Evolutionary conservation across 2,797 vertebrate genomes (phyloP).

Genomic region (Aeoliscus strigatus): DNA sequence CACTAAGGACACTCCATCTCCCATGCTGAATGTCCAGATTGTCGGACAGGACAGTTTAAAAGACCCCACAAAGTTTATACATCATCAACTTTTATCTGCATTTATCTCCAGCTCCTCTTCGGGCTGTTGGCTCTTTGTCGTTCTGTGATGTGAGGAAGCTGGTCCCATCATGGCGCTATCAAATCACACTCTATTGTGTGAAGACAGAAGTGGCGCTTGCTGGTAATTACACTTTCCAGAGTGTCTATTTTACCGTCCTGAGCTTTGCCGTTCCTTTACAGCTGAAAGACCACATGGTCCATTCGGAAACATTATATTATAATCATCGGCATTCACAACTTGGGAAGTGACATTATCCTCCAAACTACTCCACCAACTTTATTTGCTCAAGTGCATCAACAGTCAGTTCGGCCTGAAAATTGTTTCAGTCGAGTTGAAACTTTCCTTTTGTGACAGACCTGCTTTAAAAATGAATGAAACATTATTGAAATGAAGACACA

Average conservation of each 20-base stretch:
- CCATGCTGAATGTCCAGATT: too few relatives aligned
- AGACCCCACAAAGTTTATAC: too few relatives aligned
- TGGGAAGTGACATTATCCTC: too few relatives aligned
- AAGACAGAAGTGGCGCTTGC: conserved; percentile 17
- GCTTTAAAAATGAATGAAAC: conserved; percentile 56
- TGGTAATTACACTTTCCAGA: conserved; percentile 56
- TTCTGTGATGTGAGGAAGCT: conserved; percentile 22
- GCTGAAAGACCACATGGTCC: conserved; percentile 61
- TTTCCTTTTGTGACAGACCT: conserved; percentile 59
- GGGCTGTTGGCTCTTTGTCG: too few relatives aligned
- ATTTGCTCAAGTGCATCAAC: too few relatives aligned
- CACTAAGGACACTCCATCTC: too few relatives aligned
- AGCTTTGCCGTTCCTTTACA: conserved; percentile 34
- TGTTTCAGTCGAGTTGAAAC: too few relatives aligned
- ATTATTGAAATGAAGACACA: background rate
- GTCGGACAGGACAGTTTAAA: too few relatives aligned
- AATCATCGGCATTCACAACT: conserved; percentile 84
- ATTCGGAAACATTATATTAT: conserved; percentile 87
- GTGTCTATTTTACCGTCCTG: conserved; percentile 56
- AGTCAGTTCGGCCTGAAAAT: too few relatives aligned
- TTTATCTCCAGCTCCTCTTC: too few relatives aligned
- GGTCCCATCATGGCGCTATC: conserved; percentile 21
- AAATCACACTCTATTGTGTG: conserved; percentile 75
- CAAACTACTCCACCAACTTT: too few relatives aligned
- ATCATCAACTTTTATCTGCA: too few relatives aligned